Conservation (phyloP, 2,888 invertebrate genomes). For the Lamproptera curius region DNA sequence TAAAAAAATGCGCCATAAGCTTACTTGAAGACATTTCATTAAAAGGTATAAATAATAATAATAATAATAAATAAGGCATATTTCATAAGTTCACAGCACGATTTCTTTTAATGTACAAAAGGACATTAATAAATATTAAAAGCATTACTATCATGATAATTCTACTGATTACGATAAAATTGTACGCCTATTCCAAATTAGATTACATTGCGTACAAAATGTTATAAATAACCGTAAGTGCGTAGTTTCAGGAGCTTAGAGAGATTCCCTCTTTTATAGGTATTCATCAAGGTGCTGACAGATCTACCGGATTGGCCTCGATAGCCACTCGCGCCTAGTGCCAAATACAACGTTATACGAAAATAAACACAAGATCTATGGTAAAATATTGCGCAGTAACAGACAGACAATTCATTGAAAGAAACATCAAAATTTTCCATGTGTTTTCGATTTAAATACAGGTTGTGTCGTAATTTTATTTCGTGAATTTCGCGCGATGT, state of each 20-base stretch:
- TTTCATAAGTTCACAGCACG: background rate
- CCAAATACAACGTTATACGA: conserved; percentile 7
- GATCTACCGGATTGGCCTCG: conserved; percentile 7
- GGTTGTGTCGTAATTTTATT: too few species aligned
- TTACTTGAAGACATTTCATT: too few species aligned
- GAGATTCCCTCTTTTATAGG: conserved; percentile 8
- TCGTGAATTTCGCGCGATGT: too few species aligned
- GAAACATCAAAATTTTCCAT: too few species aligned
- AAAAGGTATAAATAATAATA: too few species aligned
- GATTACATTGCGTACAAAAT: background rate
- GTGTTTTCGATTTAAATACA: too few species aligned
- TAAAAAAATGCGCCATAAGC: too few species aligned
- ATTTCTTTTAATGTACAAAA: background rate
- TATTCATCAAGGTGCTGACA: conserved; percentile 1
- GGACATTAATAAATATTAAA: background rate
- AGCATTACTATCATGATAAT: too few species aligned
- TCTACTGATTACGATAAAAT: background rate
- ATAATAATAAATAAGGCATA: too few species aligned
- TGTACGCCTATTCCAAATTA: background rate
- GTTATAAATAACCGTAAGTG: conserved; percentile 6
- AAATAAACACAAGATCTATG: conserved; percentile 3
- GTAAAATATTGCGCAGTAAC: too few species aligned
- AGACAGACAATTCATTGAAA: too few species aligned
- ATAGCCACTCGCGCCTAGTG: conserved; percentile 2
- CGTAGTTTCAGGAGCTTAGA: conserved; percentile 5